Conservation (phyloP, 1,140 invertebrate species). For the Drosophila sp. region DNA sequence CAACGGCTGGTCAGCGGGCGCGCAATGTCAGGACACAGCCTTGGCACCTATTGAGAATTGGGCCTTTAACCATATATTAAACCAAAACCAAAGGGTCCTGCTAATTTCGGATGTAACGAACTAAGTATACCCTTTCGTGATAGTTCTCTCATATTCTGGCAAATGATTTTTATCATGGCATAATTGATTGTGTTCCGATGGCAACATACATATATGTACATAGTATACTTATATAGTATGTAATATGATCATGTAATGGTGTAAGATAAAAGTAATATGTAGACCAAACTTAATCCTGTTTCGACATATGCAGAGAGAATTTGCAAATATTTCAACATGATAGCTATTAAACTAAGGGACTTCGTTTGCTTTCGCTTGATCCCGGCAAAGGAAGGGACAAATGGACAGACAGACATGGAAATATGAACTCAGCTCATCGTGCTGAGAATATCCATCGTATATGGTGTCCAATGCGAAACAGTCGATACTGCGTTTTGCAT, state of each 20-base stretch:
- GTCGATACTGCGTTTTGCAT: conserved; percentile 2
- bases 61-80: conserved; percentile 49
- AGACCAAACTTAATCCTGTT: neutral
- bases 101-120: neutral
- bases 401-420: neutral
- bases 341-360: neutral
- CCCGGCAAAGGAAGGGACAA: neutral
- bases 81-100: neutral
- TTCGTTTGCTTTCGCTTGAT: neutral
- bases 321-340: too few species aligned
- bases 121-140: neutral
- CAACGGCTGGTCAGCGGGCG: conserved; percentile 61
- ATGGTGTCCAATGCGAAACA: conserved; percentile 4
- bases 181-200: too few species aligned
- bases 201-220: too few species aligned
- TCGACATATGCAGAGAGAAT: neutral
- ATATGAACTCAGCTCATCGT: conserved; percentile 7
- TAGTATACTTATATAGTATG: too few species aligned
- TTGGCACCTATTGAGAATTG: conserved; percentile 53
- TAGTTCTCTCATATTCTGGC: too few species aligned
- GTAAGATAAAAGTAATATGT: neutral
- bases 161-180: neutral
- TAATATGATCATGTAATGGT: too few species aligned
- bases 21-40: conserved; percentile 39
- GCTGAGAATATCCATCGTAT: neutral